Percentiles rank a stretch among this genome's conserved stretches.
phyloP scores from a whole-genome alignment of 2,113 vertebrate species.

The Chloropsis cyanopogon region DNA sequence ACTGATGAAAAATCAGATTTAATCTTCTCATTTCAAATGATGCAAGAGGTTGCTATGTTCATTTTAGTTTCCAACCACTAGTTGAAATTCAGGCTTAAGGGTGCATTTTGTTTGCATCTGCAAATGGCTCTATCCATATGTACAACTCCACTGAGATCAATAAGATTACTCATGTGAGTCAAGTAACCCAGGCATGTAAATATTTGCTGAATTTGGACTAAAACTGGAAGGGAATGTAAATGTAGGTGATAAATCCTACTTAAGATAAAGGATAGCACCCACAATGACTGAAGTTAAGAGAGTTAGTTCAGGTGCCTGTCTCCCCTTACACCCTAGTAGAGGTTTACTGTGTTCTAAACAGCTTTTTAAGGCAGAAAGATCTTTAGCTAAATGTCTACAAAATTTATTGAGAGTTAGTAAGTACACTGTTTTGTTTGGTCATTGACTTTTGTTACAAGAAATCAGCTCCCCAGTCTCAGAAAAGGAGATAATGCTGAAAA shows the following conservation, averaged over 20 bases:
- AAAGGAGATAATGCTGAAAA: background rate
- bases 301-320: constrained; percentile 21
- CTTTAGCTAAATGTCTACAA: background rate
- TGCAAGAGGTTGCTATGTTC: background rate
- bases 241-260: background rate
- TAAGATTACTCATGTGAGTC: background rate
- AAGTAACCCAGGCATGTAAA: constrained; percentile 49
- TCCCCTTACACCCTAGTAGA: background rate
- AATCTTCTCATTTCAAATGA: background rate
- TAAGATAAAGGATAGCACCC: constrained; percentile 23
- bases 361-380: background rate
- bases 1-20: background rate
- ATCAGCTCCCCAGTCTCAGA: background rate
- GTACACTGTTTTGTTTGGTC: background rate
- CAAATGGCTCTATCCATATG: constrained; percentile 54
- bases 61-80: background rate
- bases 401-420: background rate
- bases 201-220: constrained; percentile 52
- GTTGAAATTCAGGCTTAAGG: constrained; percentile 29
- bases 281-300: background rate
- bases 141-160: constrained; percentile 21
- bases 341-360: background rate
- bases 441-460: background rate
- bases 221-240: constrained; percentile 51
- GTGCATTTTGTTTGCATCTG: constrained; percentile 23